phyloP scores from a whole-genome alignment of 2,888 invertebrate genomes.

The Agrochola lota region DNA sequence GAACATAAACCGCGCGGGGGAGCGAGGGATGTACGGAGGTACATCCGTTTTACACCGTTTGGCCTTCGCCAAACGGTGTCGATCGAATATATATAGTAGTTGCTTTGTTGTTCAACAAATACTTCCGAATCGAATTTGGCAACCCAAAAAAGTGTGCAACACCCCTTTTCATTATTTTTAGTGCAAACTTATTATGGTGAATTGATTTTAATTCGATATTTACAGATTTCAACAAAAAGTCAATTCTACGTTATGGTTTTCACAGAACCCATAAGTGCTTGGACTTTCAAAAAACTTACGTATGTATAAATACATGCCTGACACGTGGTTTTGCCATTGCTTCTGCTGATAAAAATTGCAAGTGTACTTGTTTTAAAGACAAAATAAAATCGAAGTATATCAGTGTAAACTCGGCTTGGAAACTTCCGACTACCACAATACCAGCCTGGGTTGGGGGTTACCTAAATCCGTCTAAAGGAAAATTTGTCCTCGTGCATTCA shows the following conservation, averaged over 20 bases:
- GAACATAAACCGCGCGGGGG: not conserved
- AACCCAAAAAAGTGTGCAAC: not conserved
- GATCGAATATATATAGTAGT: not conserved
- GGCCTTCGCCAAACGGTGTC: not conserved
- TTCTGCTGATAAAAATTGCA: conserved; percentile 76
- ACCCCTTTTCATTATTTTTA: not conserved
- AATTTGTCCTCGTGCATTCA: not conserved
- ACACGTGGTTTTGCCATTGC: conserved; percentile 78
- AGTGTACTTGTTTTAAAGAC: conserved; percentile 78
- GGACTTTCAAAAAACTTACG: conserved; percentile 75
- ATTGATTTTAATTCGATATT: conserved; percentile 20
- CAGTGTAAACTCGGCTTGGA: conserved; percentile 63
- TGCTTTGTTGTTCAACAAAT: not conserved
- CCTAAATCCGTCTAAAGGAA: not conserved
- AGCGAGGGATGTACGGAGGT: not conserved
- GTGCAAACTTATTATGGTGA: not conserved
- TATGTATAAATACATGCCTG: conserved; percentile 81
- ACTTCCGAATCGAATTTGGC: not conserved
- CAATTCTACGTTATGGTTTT: conserved; percentile 80
- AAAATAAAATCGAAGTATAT: conserved; percentile 68
- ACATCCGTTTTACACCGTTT: too few species aligned
- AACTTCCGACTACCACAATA: conserved; percentile 76
- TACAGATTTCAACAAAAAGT: conserved; percentile 48
- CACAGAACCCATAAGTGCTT: conserved; percentile 77
- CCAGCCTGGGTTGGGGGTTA: conserved; percentile 73